These are phyloP conservation scores for Mylabris sibirica DNA, from an alignment of 2,888 invertebrate genomes.

Conservation along the genomic window DNA sequence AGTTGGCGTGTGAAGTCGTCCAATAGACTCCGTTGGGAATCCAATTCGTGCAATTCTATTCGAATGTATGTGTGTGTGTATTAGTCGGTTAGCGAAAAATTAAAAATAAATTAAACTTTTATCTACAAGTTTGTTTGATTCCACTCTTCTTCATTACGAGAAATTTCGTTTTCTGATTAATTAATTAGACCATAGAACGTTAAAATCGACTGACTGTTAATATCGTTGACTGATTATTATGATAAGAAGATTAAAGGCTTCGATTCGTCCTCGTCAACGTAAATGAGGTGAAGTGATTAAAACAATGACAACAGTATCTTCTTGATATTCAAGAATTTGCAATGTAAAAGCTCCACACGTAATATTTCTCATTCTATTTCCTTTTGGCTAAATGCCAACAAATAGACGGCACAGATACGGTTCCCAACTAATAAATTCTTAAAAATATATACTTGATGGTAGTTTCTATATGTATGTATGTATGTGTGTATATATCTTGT, in stretches of 20 bases:
- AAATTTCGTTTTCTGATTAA: background rate
- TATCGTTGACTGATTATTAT: slow-evolving; percentile 8
- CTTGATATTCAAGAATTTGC: background rate
- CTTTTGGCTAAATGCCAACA: slow-evolving; percentile 12
- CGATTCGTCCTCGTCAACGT: slow-evolving; percentile 11
- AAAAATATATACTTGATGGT: slow-evolving; percentile 10
- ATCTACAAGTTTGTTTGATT: background rate
- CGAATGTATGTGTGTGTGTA: background rate
- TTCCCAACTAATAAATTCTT: slow-evolving; percentile 5
- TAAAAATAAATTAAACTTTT: background rate
- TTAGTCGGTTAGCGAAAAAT: background rate
- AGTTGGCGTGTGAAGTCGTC: background rate
- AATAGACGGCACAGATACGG: background rate
- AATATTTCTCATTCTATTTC: slow-evolving; percentile 4
- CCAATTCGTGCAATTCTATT: background rate
- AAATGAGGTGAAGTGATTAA: slow-evolving; percentile 13
- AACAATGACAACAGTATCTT: background rate
- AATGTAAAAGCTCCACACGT: slow-evolving; percentile 9
- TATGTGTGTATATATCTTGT: background rate
- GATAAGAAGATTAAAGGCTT: slow-evolving; percentile 11
- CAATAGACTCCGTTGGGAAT: background rate
- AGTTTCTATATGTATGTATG: background rate
- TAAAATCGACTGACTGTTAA: background rate
- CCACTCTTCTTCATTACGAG: background rate
- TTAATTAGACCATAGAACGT: background rate